Evolutionary conservation across 2,888 invertebrate species (phyloP).

Genomic region (Blomia tropicalis): DNA sequence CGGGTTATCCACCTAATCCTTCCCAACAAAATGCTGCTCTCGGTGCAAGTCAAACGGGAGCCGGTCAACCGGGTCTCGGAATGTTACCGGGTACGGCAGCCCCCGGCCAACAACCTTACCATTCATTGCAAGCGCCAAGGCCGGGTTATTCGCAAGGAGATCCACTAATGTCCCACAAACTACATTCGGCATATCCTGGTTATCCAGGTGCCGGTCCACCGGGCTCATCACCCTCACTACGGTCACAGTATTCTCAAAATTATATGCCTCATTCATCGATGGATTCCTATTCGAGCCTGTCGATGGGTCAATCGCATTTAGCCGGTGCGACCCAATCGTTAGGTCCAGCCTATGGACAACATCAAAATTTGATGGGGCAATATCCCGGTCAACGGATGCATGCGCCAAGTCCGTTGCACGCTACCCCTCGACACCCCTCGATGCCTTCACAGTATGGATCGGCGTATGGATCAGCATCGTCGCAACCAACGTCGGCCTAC

Average conservation of each 20-base stretch:
- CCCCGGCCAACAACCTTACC: constrained; percentile 16
- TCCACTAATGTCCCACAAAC: constrained; percentile 21
- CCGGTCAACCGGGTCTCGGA: constrained; percentile 26
- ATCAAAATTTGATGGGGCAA: constrained; percentile 16
- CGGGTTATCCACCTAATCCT: constrained; percentile 25
- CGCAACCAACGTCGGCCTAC: background rate
- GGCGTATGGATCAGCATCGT: constrained; percentile 8
- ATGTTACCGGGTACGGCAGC: background rate
- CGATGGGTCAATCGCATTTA: constrained; percentile 17
- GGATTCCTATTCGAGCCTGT: constrained; percentile 7
- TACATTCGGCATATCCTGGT: constrained; percentile 24
- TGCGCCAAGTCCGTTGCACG: constrained; percentile 12
- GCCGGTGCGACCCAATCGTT: background rate
- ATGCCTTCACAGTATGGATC: constrained; percentile 22
- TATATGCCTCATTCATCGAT: background rate
- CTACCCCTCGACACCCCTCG: constrained; percentile 12
- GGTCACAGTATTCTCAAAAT: constrained; percentile 3
- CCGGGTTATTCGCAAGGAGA: constrained; percentile 17
- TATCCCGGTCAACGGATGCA: constrained; percentile 23
- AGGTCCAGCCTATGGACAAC: constrained; percentile 13
- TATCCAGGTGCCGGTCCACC: constrained; percentile 22
- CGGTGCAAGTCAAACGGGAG: constrained; percentile 27
- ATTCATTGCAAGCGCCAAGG: constrained; percentile 15
- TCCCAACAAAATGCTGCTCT: constrained; percentile 27
- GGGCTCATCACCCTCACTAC: constrained; percentile 12